A percentile compares a stretch with the other conserved stretches of the same genome.
Evolutionary conservation across 2,113 vertebrate species (phyloP).

Genomic region (Ophthalmotilapia sp.): DNA sequence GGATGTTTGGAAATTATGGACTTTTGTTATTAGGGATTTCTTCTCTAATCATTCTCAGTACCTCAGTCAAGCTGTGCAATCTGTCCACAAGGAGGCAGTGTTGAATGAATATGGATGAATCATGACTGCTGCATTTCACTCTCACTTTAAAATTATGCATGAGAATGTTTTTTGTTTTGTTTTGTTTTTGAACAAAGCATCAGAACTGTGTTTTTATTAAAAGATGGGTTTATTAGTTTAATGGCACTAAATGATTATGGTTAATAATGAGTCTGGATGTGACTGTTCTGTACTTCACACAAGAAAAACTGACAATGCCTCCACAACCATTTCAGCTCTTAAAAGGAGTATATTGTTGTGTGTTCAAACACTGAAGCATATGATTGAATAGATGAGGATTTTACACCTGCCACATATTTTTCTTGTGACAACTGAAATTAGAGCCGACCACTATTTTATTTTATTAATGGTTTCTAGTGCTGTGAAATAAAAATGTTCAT

Average conservation of each 20-base stretch:
- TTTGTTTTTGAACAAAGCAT: not conserved
- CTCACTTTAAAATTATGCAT: slow-evolving; percentile 7
- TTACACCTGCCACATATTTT: slow-evolving; percentile 48
- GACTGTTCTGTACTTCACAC: not conserved
- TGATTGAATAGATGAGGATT: slow-evolving; percentile 24
- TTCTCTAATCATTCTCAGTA: not conserved
- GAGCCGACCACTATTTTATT: slow-evolving; percentile 52
- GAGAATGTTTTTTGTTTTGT: not conserved
- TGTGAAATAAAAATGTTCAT: slow-evolving; percentile 70
- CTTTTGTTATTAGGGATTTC: not conserved
- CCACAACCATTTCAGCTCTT: not conserved
- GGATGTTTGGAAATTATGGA: not conserved
- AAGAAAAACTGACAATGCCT: not conserved
- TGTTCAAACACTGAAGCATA: not conserved
- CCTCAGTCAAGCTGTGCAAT: not conserved
- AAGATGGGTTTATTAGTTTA: not conserved
- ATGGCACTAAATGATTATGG: not conserved
- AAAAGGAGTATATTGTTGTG: not conserved
- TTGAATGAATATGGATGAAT: not conserved
- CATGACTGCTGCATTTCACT: not conserved
- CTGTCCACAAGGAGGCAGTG: slow-evolving; percentile 41
- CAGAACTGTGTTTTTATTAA: not conserved
- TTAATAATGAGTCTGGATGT: not conserved
- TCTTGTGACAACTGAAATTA: slow-evolving; percentile 41
- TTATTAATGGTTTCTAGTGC: slow-evolving; percentile 68